Evolutionary conservation across 2,797 vertebrate species (phyloP), one percentile per base, ranked within the genome.

Genomic region (Choloepus didactylus): DNA sequence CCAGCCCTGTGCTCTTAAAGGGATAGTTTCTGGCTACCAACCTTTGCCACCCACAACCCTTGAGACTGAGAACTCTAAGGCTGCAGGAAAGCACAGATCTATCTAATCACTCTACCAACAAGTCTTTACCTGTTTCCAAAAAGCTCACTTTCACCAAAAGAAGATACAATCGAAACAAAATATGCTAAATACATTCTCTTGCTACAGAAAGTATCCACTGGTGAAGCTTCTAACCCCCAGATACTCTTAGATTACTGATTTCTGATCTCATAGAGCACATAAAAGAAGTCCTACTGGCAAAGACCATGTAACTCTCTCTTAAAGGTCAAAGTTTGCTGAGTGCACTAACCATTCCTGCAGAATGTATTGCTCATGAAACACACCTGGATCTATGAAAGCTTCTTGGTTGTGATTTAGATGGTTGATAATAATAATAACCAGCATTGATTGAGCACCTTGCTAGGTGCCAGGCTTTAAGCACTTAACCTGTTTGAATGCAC

Each of bases 111-210:
- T 86, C 31, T 64, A 41, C 9, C 38, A 70, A 69, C 19, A 82
- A 27, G 31, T 64, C 69, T 81, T 91, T 29, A 19, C 18, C n/a
- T 59, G 31, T 44, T 54, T 79, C 54, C 38, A 80, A 38, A 77
- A 60, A 87, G 15, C 31, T 72, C 31, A 18, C 51, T 79, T 86
- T 66, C 51, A 2, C 82, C 87, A 72, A 93, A 86, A 91, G 21
- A 12, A 86, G 91, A 86, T 93, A 38, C 44, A 95, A 80, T 54
- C 44, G 86, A 64, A 92, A 64, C 82, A 59, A 85, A 49, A n/a
- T 27, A 73, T 21, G 29, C 54, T 29, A 82, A 90, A 77, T 10
- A 88, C 14, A 41, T 27, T 72, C 31, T 73, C 54, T 69, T n/a
- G 25, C 44, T 31, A 60, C 5, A 59, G 73, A 95, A 87, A 49